Base-by-base conservation (phyloP, 2,113 vertebrate species). In the Eira barbara region DNA sequence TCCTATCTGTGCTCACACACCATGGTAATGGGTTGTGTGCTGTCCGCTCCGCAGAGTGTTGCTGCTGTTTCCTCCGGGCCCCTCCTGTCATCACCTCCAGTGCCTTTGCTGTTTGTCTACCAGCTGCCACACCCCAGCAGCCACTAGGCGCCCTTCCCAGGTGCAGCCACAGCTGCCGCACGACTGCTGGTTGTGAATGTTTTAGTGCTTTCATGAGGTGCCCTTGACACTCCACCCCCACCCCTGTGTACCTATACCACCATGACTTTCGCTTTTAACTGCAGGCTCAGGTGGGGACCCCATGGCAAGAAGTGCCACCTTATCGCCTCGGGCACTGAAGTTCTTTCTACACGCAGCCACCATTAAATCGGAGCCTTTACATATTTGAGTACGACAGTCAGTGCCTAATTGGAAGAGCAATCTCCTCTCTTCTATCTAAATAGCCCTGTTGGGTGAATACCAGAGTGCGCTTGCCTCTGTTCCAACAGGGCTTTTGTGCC, bases 171-270 rank as follows among this genome's bases (percentile, higher is more conserved):
- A 36, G 39, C 23, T n/a, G 57, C 21, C 42, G 0, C 63, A 42
- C 20, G 47, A n/a, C 73, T 39, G 39, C 57, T 29, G 36, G 15
- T 67, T 61, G 39, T 79, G 42, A 81, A 42, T 29, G 10, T 17
- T 21, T 63, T 69, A 34, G 9, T 91, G 65, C 36, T 57, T 59
- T 73, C 71, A 2, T 8, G 42, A 17, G 17, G 2, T 21, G 18
- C 7, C 39, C 55, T 18, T 29, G 0, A 13, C 63, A 13, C 27
- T 4, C 61, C 61, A 63, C 27, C 3, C 47, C 14, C 36, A 11
- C 17, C 17, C 4, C 63, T 1, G 0, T n/a, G 18, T 7, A 17
- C 47, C 6, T 73, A 7, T 61, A 42, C 25, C 6, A 4, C 42
- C 57, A 5, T 29, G 21, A 36, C 49, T 81, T 89, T 42, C 18